Evolutionary conservation across 2,888 invertebrate species (phyloP), one percentile per base, ranked within the genome.

Genomic region (Balanococcus diminutus): DNA sequence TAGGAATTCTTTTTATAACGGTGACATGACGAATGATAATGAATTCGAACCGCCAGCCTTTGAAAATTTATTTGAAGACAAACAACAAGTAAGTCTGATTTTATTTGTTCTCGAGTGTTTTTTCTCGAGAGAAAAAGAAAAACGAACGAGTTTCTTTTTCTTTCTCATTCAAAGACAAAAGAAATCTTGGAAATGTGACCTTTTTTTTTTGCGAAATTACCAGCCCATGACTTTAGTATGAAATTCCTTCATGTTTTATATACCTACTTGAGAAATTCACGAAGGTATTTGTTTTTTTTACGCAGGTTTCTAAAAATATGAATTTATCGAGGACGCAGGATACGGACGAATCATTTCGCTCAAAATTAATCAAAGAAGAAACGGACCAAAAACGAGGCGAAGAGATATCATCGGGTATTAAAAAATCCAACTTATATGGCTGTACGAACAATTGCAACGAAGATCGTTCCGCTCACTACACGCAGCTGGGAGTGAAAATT

Each of bases 11-110:
- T 89, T 90, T 87, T 94, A 94, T 88, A 93, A 93, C 86, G 91
- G 93, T 84, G 90, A 90, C 9, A 92, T 92, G 87, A 93, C 93
- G 87, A 94, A 94, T 86, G 88, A 88, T 88, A 95, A 96, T 88
- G 89, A 90, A 86, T 91, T 91, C 88, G 95, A 95, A 88, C 93
- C 94, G 39, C 94, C 94, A 67, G 94, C 94, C 84, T 96, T 96
- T 89, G 96, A 96, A 89, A 95, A 96, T 90, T 91, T 96, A 0
- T 96, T 96, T 89, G 95, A 95, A 89, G 96, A 96, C 89, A 95
- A 95, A 89, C 94, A 95, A 89, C 92, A 90, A 86, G 90, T 91
- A 0, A 46, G 67, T 51, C 28, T 82, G 46, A 46, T 82, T 56
- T 46, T 28, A 46, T 46, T 46, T 82, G 82, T 82, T 56, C 46